These are phyloP conservation scores for Zosterops lateralis DNA, from an alignment of 2,113 vertebrate genomes.

Conservation along the genomic window DNA sequence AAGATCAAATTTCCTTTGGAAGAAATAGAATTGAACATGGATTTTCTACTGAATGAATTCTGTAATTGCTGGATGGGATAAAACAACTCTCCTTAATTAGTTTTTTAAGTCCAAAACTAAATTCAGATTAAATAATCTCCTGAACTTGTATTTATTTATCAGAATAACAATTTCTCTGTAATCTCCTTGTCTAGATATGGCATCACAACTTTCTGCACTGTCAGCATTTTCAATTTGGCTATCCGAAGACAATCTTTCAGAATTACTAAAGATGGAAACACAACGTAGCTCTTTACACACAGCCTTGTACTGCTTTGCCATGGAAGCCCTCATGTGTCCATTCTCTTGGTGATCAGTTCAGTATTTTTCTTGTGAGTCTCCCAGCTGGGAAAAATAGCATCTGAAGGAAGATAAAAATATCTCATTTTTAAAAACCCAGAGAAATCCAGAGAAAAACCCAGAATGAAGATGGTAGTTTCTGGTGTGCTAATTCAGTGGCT, in stretches of 20 bases:
- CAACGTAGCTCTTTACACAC: neutral
- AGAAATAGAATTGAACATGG: neutral
- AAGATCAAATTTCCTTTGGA: neutral
- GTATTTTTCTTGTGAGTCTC: neutral
- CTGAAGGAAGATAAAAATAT: neutral
- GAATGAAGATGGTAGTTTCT: neutral
- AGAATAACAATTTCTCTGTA: neutral
- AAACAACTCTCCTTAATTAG: neutral
- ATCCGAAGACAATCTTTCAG: neutral
- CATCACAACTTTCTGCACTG: neutral
- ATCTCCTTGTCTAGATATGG: neutral
- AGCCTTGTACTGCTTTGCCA: neutral
- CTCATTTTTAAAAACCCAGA: too few relatives aligned
- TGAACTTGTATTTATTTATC: neutral
- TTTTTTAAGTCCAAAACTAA: neutral
- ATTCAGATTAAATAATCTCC: neutral
- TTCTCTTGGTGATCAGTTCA: neutral
- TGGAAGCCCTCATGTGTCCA: neutral
- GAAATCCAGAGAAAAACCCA: neutral
- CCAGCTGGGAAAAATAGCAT: neutral
- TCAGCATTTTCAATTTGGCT: neutral
- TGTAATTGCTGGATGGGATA: neutral
- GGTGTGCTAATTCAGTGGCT: neutral
- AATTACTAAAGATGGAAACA: neutral
- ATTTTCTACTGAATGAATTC: neutral